Base-by-base conservation (phyloP, 2,888 invertebrate genomes). In the Frankliniella intonsa region DNA sequence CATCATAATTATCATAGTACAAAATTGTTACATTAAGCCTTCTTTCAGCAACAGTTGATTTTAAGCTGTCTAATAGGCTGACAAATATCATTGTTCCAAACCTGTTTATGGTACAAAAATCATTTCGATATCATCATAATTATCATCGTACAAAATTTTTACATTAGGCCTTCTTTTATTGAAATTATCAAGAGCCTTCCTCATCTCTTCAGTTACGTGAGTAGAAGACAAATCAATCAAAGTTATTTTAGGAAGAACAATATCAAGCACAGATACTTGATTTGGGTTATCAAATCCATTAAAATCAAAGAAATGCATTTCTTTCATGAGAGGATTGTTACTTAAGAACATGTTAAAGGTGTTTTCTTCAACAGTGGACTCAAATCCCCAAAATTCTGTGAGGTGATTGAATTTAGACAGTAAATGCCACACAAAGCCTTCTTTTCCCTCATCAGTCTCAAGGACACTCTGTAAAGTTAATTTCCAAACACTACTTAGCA, bases 371-470 rank as follows among this genome's bases (percentile, higher is more conserved):
- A 76, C 25, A 25, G 22, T 12, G 69, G 25, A 76, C 25, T 76
- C 69, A 25, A 76, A 25, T 1, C 69, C 69, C 69, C 69, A 76
- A 25, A 76, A 76, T 9, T 76, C 69, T 3, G 12, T 12, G 8
- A 76, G 22, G 25, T 76, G 22, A 12, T 76, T 25, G 25, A 76
- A 76, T 76, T 76, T 76, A 11, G 69, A 76, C 22, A 76, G 25
- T 25, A 76, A 76, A 76, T 76, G 69, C 69, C 69, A 76, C 12
- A 76, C 69, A 25, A 76, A 76, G 9, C 69, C 69, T 25, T 76
- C 22, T 10, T 12, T 76, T 22, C 22, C 69, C 12, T 22, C 25
- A 25, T 25, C 69, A 22, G 69, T 76, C 69, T 76, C 69, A 22
- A 76, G 9, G 25, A 76, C 9, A 22, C 69, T 76, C 25, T 76